Evolutionary conservation across 2,113 vertebrate genomes (phyloP).

Genomic region (Triplophysa tibetana): DNA sequence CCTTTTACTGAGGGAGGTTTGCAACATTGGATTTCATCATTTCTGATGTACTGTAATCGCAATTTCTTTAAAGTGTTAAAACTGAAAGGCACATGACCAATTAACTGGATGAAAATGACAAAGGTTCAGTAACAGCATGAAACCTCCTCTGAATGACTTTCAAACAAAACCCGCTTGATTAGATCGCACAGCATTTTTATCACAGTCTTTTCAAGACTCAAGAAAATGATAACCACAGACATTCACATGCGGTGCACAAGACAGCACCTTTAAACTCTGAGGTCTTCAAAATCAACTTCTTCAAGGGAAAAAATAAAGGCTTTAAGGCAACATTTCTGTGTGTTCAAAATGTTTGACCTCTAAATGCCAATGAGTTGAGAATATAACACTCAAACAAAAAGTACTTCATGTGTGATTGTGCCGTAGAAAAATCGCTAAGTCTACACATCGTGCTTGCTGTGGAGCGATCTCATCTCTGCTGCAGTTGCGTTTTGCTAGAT

Average conservation of each 20-base stretch:
- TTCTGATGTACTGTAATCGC: slow-evolving; percentile 12
- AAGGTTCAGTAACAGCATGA: slow-evolving; percentile 27
- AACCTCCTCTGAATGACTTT: background rate
- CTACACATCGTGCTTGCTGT: slow-evolving; percentile 1
- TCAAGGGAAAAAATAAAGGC: slow-evolving; percentile 25
- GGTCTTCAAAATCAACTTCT: slow-evolving; percentile 32
- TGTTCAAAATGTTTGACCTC: slow-evolving; percentile 19
- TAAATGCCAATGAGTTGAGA: slow-evolving; percentile 18
- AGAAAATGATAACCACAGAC: slow-evolving; percentile 7
- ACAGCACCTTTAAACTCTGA: background rate
- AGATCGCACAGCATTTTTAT: slow-evolving; percentile 16
- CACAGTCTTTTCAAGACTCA: slow-evolving; percentile 14
- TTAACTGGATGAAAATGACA: slow-evolving; percentile 32
- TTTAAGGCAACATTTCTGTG: slow-evolving; percentile 51
- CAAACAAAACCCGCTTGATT: slow-evolving; percentile 8
- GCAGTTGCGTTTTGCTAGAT: background rate
- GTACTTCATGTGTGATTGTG: slow-evolving; percentile 23
- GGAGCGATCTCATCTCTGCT: background rate
- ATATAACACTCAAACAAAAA: slow-evolving; percentile 8
- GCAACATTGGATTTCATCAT: slow-evolving; percentile 23
- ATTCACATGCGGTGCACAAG: background rate
- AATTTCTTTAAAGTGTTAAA: slow-evolving; percentile 34
- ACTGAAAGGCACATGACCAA: slow-evolving; percentile 49
- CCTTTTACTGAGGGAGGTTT: slow-evolving; percentile 27
- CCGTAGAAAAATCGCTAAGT: background rate